Base-by-base conservation (phyloP, 2,888 invertebrate genomes). In the Zelleria hepariella region DNA sequence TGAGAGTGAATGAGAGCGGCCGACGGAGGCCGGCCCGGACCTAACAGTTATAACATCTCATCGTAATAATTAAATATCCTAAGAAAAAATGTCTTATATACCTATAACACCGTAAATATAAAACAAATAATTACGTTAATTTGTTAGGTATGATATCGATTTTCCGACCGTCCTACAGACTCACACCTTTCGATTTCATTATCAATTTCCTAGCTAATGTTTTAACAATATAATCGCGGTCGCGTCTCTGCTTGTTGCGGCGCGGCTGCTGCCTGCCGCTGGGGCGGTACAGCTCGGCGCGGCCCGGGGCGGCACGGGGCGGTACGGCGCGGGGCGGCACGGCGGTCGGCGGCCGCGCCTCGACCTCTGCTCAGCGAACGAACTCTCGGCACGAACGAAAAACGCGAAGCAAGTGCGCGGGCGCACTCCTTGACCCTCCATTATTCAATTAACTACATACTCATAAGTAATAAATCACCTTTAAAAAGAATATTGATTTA, bases 131-230 rank as follows among this genome's bases (percentile, higher is more conserved):
- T 87, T 86, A 88, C 82, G 86, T 87, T 86, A 86, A 82, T 85
- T 87, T 86, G 86, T 87, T 85, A 86, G 88, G 88, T 87, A 87
- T 88, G 88, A 87, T 86, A 86, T 86, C 85, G 84, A 82, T 85
- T 80, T 80, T 80, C 82, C 84, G 80, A 86, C 82, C 82, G 86
- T 86, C 85, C 80, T 84, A 84, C 72, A 83, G 85, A 86, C 84
- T 80, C 86, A 87, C 86, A 86, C 87, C 86, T 82, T 79, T 86
- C 80, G 86, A 82, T 88, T 86, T 87, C 77, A 86, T 87, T 86
- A 86, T 87, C 87, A 88, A 86, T 88, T 88, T 88, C 87, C 88
- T 88, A 88, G 87, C 88, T 88, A 88, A 87, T 82, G 84, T 85
- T 86, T 65, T 82, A 88, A 88, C 85, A 87, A 88, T 78, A 75